Base-by-base conservation (phyloP, 2,888 invertebrate species). In the Rugalucina vietnamica region DNA sequence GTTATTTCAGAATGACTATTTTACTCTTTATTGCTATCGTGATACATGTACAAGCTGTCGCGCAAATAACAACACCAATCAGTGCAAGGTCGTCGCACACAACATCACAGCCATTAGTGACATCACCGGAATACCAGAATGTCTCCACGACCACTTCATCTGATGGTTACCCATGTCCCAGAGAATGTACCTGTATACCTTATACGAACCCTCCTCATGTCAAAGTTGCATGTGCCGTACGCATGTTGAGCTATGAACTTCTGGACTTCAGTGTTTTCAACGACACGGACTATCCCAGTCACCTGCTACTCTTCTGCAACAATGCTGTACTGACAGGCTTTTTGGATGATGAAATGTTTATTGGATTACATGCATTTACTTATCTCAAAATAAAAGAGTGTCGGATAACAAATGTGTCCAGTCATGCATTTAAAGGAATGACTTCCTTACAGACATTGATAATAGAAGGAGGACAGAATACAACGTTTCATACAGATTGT, bases 351-450 rank as follows among this genome's bases (percentile, higher is more conserved):
- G 34, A 75, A 12, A 21, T 74, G 27, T 14, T 82, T 39, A 21
- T 60, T n/a, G 3, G 27, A 12, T 81, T 82, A 76, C 37, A 29
- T 18, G 34, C 79, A 81, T 29, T 78, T 60, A 32, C 39, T 34
- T 32, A 29, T 24, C 27, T 72, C 39, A 72, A 72, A 43, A 10
- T 72, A 14, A 27, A 43, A 29, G 72, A 49, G 18, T 72, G 72
- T 72, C 39, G 39, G 1, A 37, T 72, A 49, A 72, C 24, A 27
- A 24, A 37, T 5, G 49, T 72, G 21, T 49, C 72, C 21, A 72
- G 18, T 12, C 27, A 43, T 3, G 72, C 72, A 24, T 72, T 72
- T 43, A 72, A 34, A 49, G 72, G 72, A 37, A 14, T 72, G 72
- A 18, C 37, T 27, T 43, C 39, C n/a, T 34, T 72, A 32, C 37